A percentile compares a stretch with the other conserved stretches of the same genome.
Evolutionary conservation across 2,888 invertebrate species (phyloP).

Genomic region (Dendrolimus houi): DNA sequence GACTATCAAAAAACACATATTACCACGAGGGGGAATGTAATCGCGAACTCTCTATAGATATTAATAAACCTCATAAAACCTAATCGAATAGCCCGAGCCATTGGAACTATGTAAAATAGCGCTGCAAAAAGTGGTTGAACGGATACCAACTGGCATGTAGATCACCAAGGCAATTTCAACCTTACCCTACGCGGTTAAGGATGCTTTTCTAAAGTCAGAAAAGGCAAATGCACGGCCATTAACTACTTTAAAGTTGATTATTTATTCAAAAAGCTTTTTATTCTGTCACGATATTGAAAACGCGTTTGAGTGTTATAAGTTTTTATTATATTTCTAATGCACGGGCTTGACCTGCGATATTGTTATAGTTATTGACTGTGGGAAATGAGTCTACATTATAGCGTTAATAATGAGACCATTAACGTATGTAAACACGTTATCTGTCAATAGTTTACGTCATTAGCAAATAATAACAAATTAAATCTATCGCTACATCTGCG

Average conservation of each 20-base stretch:
- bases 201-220: not conserved
- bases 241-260: not conserved
- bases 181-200: not conserved
- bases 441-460: too few species aligned
- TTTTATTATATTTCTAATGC: not conserved
- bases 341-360: too few species aligned
- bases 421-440: too few species aligned
- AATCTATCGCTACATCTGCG: too few species aligned
- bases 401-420: too few species aligned
- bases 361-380: too few species aligned
- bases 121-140: not conserved
- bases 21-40: too few species aligned
- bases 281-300: conserved; percentile 1
- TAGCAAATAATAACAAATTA: too few species aligned
- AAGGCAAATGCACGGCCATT: not conserved
- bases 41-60: not conserved
- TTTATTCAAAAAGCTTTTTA: not conserved
- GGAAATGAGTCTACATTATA: too few species aligned
- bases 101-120: not conserved
- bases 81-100: not conserved
- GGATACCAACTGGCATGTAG: not conserved
- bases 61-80: not conserved
- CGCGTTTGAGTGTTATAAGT: not conserved
- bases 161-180: not conserved
- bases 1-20: too few species aligned